phyloP scores from a whole-genome alignment of 2,113 vertebrate species.

The Microtus richardsoni region DNA sequence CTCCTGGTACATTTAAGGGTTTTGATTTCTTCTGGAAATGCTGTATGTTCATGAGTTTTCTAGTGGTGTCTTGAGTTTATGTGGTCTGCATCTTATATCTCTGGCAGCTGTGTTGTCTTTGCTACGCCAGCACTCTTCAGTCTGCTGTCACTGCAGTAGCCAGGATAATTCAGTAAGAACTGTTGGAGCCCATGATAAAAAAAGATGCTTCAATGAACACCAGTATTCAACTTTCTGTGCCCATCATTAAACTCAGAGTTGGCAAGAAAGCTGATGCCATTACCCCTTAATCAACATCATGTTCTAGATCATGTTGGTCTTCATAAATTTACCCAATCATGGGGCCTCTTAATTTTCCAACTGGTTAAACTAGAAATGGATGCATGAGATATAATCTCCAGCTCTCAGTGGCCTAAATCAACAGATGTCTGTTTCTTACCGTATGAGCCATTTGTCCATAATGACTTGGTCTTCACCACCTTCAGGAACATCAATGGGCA shows the following conservation, averaged over 20 bases:
- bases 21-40: conserved; percentile 3
- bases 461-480: not conserved
- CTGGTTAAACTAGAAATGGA: not conserved
- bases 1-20: not conserved
- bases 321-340: not conserved
- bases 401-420: not conserved
- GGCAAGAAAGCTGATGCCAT: not conserved
- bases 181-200: not conserved
- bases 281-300: not conserved
- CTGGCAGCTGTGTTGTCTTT: not conserved
- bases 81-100: not conserved
- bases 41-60: not conserved
- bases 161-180: not conserved
- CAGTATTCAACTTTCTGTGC: not conserved
- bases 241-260: not conserved
- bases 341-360: not conserved
- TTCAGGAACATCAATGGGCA: not conserved
- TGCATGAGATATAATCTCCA: not conserved
- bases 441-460: conserved; percentile 12
- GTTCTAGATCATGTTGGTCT: not conserved
- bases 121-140: not conserved
- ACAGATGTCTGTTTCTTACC: not conserved
- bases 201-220: not conserved
- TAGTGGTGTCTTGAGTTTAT: not conserved
- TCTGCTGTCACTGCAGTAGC: not conserved